Evolutionary conservation across 2,797 vertebrate genomes (phyloP).

Genomic region (Schizothorax lantsangensis): DNA sequence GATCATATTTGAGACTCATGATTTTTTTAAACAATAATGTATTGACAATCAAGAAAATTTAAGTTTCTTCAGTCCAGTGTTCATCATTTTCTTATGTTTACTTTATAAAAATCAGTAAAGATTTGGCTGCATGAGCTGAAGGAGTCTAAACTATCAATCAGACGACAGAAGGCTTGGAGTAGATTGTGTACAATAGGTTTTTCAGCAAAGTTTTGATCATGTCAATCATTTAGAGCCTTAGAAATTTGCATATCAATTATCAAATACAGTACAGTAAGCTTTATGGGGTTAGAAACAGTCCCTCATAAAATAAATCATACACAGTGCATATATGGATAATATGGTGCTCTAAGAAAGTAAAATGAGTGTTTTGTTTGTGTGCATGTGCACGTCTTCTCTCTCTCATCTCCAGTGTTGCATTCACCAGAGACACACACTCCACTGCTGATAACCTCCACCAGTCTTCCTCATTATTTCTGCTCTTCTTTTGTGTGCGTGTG

Average conservation of each 20-base stretch:
- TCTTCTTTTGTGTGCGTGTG: slow-evolving; percentile 37
- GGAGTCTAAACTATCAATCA: neutral
- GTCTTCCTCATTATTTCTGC: slow-evolving; percentile 47
- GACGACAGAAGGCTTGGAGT: neutral
- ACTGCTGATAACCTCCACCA: slow-evolving; percentile 31
- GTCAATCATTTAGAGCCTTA: neutral
- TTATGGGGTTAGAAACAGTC: neutral
- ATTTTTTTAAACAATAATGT: neutral
- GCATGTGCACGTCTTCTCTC: slow-evolving; percentile 6
- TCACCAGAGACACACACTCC: slow-evolving; percentile 30
- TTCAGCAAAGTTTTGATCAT: neutral
- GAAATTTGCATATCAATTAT: neutral
- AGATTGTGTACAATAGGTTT: neutral
- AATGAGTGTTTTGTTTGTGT: slow-evolving; percentile 18
- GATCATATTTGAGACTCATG: neutral
- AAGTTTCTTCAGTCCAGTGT: neutral
- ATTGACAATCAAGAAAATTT: neutral
- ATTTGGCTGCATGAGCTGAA: neutral
- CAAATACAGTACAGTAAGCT: neutral
- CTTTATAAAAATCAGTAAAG: neutral
- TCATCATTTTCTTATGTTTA: neutral
- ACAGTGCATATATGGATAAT: neutral
- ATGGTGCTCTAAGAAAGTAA: neutral
- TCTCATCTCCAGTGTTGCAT: slow-evolving; percentile 1
- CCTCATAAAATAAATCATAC: neutral